Conservation (phyloP, 2,797 vertebrate genomes). For the Phrynocephalus forsythii region DNA sequence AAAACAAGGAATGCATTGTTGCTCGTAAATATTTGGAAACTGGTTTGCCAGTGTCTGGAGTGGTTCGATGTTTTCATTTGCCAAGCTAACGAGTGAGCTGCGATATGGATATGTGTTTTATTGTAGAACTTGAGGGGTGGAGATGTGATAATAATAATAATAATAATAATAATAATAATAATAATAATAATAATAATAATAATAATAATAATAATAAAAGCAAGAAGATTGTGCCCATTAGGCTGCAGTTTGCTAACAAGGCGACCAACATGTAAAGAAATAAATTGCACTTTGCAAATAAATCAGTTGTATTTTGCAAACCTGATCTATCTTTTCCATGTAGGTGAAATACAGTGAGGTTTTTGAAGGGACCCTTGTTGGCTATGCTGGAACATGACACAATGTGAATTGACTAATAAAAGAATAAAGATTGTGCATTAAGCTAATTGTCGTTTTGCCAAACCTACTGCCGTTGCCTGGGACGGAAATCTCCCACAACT, state of each 20-base stretch:
- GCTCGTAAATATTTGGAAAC: not conserved
- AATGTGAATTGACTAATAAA: slow-evolving; percentile 53
- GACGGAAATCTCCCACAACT: slow-evolving; percentile 72
- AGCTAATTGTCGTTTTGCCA: slow-evolving; percentile 68
- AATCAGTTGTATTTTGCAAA: slow-evolving; percentile 39
- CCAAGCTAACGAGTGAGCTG: slow-evolving; percentile 37
- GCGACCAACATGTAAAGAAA: slow-evolving; percentile 29
- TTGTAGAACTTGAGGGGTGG: not conserved
- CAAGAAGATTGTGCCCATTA: slow-evolving; percentile 54
- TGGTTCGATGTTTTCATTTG: slow-evolving; percentile 25
- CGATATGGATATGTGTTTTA: slow-evolving; percentile 28
- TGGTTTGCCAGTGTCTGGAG: slow-evolving; percentile 49
- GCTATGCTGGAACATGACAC: slow-evolving; percentile 65
- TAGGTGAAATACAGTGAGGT: slow-evolving; percentile 46
- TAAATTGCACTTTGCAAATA: not conserved
- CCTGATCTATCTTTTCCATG: slow-evolving; percentile 35
- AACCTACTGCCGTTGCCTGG: slow-evolving; percentile 40
- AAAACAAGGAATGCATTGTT: slow-evolving; percentile 1
- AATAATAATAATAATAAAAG: too few relatives aligned
- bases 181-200: not conserved
- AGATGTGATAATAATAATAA: not conserved
- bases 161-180: not conserved
- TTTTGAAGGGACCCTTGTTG: slow-evolving; percentile 65
- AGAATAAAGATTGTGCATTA: slow-evolving; percentile 50
- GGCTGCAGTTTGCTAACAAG: slow-evolving; percentile 39